phyloP scores from a whole-genome alignment of 2,888 invertebrate species.

The Phortica magna region DNA sequence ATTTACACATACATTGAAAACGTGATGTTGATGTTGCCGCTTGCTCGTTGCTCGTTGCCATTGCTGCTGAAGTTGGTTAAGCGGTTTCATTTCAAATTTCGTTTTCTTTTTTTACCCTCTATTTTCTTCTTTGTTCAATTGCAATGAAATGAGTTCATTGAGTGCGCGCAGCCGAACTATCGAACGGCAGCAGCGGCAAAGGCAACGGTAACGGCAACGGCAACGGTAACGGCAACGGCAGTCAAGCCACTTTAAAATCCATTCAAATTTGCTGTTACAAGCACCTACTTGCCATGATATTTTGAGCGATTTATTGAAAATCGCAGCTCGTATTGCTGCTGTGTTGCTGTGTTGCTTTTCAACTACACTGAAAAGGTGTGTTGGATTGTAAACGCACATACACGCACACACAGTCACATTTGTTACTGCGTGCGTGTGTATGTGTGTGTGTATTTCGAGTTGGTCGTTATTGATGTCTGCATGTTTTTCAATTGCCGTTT shows the following conservation, averaged over 20 bases:
- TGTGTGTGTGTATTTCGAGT: constrained; percentile 36
- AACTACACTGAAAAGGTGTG: constrained; percentile 30
- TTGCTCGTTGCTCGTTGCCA: background rate
- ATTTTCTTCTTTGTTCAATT: background rate
- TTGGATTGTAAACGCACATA: background rate
- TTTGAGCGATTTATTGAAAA: constrained; percentile 35
- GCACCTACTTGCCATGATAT: constrained; percentile 24
- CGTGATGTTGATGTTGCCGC: background rate
- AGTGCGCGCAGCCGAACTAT: background rate
- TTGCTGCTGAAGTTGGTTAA: background rate
- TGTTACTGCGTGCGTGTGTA: constrained; percentile 51
- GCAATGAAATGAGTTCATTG: constrained; percentile 7
- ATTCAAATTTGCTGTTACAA: constrained; percentile 6
- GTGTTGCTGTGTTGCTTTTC: background rate
- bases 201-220: too few relatives aligned
- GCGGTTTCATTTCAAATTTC: background rate
- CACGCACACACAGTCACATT: constrained; percentile 36
- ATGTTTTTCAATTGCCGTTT: background rate
- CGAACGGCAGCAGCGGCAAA: background rate
- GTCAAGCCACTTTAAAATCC: constrained; percentile 7
- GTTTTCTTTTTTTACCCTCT: too few relatives aligned
- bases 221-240: background rate
- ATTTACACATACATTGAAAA: background rate
- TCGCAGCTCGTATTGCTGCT: background rate
- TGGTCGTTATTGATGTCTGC: constrained; percentile 51